Evolutionary conservation across 2,113 vertebrate species (phyloP), one percentile per base, ranked within the genome.

Genomic region (Microtus pennsylvanicus): DNA sequence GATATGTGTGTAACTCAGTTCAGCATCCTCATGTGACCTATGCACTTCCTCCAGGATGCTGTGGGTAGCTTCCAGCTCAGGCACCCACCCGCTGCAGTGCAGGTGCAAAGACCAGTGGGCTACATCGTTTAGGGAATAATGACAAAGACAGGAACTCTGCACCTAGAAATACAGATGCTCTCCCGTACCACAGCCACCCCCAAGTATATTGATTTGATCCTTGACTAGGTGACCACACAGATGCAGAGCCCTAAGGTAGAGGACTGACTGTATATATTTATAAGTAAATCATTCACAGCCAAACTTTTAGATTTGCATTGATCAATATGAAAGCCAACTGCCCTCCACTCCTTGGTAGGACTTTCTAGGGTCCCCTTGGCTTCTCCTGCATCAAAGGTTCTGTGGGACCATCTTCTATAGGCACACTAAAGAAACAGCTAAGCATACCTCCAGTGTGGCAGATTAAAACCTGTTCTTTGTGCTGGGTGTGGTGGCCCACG

Each of bases 241-340:
- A 65, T 8, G 38, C 2, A 81, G 75, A 58, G 21, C 47, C 63
- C 12, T 82, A 69, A 63, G 10, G 30, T 42, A 63, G 45, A 89
- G 7, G 7, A 9, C 4, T 35, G n/a, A 9, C 4, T 10, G 2
- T 61, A 17, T 12, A 88, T 83, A 85, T 76, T 63, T 91, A 91
- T 35, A 91, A 85, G 77, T 50, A 75, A 90, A 45, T 61, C 9
- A 81, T 9, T 76, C 42, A 69, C 4, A 88, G 86, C 45, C 89
- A 55, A 82, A 42, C 70, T 55, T 19, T 19, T 21, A 86, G 33
- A 35, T n/a, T 90, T 47, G 75, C 75, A 16, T 45, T 89, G 42
- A 69, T 81, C 38, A 75, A 81, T 58, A 63, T 21, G 50, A 87
- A 13, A 95, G 47, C 61, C 88, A 91, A 91, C 24, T 94, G 30